phyloP scores from a whole-genome alignment of 1,140 invertebrate species.

The Tribolium madens region DNA sequence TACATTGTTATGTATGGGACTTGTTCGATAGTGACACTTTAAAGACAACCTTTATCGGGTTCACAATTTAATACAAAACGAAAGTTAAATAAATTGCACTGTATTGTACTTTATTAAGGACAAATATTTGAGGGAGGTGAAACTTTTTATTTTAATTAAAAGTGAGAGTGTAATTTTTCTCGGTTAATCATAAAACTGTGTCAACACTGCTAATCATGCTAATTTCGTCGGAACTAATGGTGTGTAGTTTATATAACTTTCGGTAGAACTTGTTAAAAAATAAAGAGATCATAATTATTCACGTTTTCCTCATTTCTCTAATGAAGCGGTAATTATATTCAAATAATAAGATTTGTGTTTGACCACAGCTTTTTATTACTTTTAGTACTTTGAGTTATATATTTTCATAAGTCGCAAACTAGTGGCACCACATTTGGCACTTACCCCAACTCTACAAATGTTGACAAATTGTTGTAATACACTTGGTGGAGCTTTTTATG shows the following conservation, averaged over 20 bases:
- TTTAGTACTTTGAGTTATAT: neutral
- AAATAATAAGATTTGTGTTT: neutral
- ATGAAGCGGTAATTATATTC: neutral
- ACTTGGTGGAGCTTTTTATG: too few relatives aligned
- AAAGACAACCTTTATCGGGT: neutral
- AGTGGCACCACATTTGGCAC: too few relatives aligned
- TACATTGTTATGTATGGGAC: neutral
- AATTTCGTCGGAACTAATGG: neutral
- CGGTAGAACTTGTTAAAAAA: neutral
- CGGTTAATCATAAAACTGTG: neutral
- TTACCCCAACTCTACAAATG: too few relatives aligned
- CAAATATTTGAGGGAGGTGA: neutral
- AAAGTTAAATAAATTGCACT: neutral
- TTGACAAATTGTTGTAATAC: too few relatives aligned
- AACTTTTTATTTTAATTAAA: neutral
- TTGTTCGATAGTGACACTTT: neutral
- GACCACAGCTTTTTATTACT: too few relatives aligned
- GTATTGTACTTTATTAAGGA: neutral
- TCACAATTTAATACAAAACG: neutral
- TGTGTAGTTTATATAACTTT: neutral
- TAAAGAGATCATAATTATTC: neutral
- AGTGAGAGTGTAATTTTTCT: neutral
- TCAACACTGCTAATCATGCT: neutral
- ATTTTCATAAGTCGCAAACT: neutral
- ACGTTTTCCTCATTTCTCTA: neutral